These are phyloP conservation scores for Pemphigus obesinymphae DNA, from an alignment of 1,140 invertebrate genomes.

Conservation along the genomic window DNA sequence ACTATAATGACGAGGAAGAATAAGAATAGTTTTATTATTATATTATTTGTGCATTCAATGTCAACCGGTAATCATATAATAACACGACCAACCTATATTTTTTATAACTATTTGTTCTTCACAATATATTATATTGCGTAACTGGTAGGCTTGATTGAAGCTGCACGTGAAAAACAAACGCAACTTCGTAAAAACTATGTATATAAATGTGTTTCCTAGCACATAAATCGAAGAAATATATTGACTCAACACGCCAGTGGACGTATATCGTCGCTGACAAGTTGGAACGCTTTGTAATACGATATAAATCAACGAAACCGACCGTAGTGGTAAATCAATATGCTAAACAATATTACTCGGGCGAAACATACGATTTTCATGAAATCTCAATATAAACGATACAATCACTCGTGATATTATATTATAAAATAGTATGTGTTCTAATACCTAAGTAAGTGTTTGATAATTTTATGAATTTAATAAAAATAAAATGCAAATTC, in stretches of 20 bases:
- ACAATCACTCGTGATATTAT: no score
- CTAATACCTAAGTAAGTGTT: no score
- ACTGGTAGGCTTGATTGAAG: slow-evolving; percentile 6
- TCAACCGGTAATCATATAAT: background rate
- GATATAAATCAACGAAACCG: background rate
- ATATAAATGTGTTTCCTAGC: background rate
- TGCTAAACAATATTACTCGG: no score
- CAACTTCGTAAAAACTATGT: background rate
- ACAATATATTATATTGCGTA: slow-evolving; percentile 13
- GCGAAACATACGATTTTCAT: no score
- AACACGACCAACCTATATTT: background rate
- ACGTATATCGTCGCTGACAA: background rate
- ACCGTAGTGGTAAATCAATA: background rate
- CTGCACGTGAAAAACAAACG: background rate
- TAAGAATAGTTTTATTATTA: background rate
- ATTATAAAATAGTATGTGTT: no score
- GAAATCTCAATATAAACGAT: no score
- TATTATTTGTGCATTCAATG: background rate
- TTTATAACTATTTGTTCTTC: background rate
- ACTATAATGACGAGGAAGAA: background rate
- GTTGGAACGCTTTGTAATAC: background rate
- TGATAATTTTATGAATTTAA: no score
- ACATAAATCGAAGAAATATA: background rate
- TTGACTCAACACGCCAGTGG: background rate
- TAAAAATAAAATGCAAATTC: no score